Conservation (phyloP, 2,888 invertebrate species). For the Pyrgus malvae region DNA sequence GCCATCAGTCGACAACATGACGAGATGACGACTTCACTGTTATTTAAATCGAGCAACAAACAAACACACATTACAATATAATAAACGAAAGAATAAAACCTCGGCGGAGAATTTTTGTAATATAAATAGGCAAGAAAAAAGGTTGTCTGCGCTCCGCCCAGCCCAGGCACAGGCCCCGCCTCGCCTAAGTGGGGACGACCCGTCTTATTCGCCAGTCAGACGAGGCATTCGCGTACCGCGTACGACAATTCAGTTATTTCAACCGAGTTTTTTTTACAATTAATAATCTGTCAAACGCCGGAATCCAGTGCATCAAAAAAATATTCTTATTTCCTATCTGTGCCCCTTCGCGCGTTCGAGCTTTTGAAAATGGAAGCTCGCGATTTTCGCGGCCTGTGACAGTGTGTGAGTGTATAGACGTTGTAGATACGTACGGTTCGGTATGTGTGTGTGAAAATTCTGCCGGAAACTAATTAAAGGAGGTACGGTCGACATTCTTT, state of each 20-base stretch:
- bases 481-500: background rate
- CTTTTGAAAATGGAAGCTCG: conserved; percentile 16
- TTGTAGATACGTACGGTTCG: background rate
- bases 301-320: conserved; percentile 21
- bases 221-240: conserved; percentile 64
- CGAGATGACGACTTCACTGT: conserved; percentile 56
- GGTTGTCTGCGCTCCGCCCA: conserved; percentile 50
- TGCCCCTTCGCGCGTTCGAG: conserved; percentile 26
- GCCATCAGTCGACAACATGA: conserved; percentile 49
- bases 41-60: conserved; percentile 65
- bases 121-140: conserved; percentile 60
- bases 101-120: conserved; percentile 43
- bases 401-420: conserved; percentile 30
- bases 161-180: conserved; percentile 55
- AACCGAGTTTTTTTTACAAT: conserved; percentile 30
- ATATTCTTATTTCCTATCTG: conserved; percentile 22
- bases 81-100: conserved; percentile 66
- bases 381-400: conserved; percentile 28
- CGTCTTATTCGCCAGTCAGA: conserved; percentile 64
- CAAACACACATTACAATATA: conserved; percentile 71
- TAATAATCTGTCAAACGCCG: conserved; percentile 28
- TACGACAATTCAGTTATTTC: conserved; percentile 48
- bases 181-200: conserved; percentile 49
- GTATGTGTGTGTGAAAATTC: conserved; percentile 22
- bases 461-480: conserved; percentile 6